Conservation (phyloP, 2,888 invertebrate genomes). For the Brassicogethes aeneus region DNA sequence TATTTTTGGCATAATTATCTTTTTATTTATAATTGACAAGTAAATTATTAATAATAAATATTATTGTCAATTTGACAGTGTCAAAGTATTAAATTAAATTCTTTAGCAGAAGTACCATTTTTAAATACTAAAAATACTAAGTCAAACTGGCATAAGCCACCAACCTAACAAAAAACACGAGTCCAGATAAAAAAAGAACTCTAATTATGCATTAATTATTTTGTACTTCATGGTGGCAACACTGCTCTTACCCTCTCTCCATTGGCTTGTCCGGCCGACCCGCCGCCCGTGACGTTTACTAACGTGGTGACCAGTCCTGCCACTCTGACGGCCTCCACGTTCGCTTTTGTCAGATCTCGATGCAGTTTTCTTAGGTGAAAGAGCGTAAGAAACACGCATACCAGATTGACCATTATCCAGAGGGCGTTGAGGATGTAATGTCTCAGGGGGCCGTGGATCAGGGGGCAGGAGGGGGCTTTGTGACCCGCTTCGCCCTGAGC, state of each 20-base stretch:
- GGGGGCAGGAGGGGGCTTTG: conserved; percentile 74
- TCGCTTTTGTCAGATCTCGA: conserved; percentile 72
- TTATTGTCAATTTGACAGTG: too few species aligned
- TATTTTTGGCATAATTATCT: too few species aligned
- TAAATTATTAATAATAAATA: too few species aligned
- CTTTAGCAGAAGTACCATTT: too few species aligned
- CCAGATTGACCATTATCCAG: conserved; percentile 82
- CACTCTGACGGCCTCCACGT: conserved; percentile 75
- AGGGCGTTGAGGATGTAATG: conserved; percentile 86
- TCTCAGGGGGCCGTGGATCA: conserved; percentile 78
- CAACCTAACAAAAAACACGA: too few species aligned
- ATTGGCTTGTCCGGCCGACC: conserved; percentile 24
- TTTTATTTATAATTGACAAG: too few species aligned
- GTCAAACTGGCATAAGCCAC: too few species aligned
- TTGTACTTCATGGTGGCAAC: too few species aligned
- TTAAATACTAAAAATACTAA: too few species aligned
- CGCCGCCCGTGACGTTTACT: conserved; percentile 66
- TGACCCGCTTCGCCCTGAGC: conserved; percentile 70
- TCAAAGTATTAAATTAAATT: too few species aligned
- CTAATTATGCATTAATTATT: too few species aligned
- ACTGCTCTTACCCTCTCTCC: conserved; percentile 27
- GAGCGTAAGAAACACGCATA: conserved; percentile 74
- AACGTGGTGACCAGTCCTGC: conserved; percentile 75
- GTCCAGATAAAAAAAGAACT: too few species aligned
- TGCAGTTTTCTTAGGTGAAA: conserved; percentile 77